phyloP scores from a whole-genome alignment of 2,113 vertebrate genomes.

The Eptatretus burgeri region DNA sequence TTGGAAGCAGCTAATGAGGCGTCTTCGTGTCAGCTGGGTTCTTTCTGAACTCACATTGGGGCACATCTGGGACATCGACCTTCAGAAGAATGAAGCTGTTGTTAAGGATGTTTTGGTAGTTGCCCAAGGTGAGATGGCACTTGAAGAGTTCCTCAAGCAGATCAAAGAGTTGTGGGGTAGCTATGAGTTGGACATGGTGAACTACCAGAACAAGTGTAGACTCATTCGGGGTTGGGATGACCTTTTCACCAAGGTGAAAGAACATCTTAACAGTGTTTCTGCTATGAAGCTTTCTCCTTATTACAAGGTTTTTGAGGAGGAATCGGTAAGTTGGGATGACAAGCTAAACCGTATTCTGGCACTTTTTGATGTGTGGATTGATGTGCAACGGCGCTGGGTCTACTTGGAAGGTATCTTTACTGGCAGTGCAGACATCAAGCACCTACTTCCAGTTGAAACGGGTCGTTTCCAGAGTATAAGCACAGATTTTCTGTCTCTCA shows the following conservation, averaged over 20 bases:
- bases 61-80: conserved; percentile 4
- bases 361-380: conserved; percentile 2
- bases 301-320: conserved; percentile 6
- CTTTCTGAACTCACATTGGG: conserved; percentile 5
- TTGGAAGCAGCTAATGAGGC: conserved; percentile 5
- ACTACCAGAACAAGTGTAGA: conserved; percentile 4
- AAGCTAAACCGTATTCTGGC: conserved; percentile 3
- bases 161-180: neutral
- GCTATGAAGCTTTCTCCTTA: conserved; percentile 4
- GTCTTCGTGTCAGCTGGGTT: conserved; percentile 4
- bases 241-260: conserved; percentile 3
- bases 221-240: conserved; percentile 5
- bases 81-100: conserved; percentile 1
- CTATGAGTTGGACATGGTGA: conserved; percentile 5
- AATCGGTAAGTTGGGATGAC: conserved; percentile 3
- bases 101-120: conserved; percentile 2
- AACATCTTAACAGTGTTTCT: conserved; percentile 1
- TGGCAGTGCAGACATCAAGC: conserved; percentile 5
- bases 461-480: conserved; percentile 5
- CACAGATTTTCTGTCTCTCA: conserved; percentile 4
- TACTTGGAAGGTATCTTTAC: conserved; percentile 4
- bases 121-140: conserved; percentile 2
- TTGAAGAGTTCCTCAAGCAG: conserved; percentile 5
- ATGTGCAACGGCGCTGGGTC: conserved; percentile 2
- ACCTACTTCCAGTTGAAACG: conserved; percentile 3